Percentiles rank a stretch among this genome's conserved stretches.
These are phyloP conservation scores for Piprites chloris DNA, from an alignment of 2,113 vertebrate genomes.

Conservation along the genomic window DNA sequence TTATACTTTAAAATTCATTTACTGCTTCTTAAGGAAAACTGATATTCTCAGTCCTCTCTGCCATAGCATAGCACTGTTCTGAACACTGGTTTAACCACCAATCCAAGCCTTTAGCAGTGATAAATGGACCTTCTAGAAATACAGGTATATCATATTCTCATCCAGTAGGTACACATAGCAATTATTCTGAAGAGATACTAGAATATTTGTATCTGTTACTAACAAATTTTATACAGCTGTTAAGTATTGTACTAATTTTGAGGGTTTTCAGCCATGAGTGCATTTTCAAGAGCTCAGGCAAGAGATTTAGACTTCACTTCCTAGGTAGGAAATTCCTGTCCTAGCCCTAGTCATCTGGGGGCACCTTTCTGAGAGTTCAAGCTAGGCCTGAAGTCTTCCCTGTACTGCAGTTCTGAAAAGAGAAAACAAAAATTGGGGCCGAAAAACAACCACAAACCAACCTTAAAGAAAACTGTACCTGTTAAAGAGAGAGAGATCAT, in stretches of 20 bases:
- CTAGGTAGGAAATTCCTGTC: not conserved
- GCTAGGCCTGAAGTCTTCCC: not conserved
- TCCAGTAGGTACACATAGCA: not conserved
- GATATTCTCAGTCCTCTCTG: not conserved
- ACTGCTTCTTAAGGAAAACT: not conserved
- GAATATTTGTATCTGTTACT: not conserved
- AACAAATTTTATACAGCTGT: not conserved
- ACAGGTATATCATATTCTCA: not conserved
- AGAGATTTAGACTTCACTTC: not conserved
- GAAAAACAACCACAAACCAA: not conserved
- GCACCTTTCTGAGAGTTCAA: not conserved
- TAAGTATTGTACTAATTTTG: not conserved
- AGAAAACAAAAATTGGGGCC: not conserved
- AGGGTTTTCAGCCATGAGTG: not conserved
- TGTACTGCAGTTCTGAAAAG: not conserved
- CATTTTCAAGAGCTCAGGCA: not conserved
- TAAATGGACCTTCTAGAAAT: not conserved
- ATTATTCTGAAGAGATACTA: not conserved
- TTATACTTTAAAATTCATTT: not conserved
- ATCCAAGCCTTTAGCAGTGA: fast-evolving
- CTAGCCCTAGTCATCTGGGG: not conserved
- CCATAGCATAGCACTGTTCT: fast-evolving
- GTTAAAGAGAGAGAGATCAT: not conserved
- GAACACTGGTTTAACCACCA: not conserved
- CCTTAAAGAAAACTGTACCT: not conserved